Evolutionary conservation across 1,140 invertebrate species (phyloP), one percentile per base, ranked within the genome.

Genomic region (Belonocnema kinseyi): DNA sequence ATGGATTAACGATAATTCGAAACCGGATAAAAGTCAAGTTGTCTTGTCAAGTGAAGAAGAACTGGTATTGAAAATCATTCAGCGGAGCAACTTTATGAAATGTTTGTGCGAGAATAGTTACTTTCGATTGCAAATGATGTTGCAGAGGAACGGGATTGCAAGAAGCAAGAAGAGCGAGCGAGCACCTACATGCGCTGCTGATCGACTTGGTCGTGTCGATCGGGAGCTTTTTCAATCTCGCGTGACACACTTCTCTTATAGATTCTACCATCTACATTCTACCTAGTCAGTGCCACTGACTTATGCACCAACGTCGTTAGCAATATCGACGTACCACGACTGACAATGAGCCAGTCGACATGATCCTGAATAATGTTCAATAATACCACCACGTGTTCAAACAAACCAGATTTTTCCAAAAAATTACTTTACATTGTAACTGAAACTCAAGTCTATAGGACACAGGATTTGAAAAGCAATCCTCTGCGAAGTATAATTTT

Each of bases 71-170:
- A 58, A 58, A 58, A 21, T 58, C 26, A 21, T 21, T 17, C 21
- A 58, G 56, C 19, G 6, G 54, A 19, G 56, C 21, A 66, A 33
- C 26, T 66, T 1, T 7, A 33, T 66, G 14, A 66, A 66, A 33
- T 66, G 58, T 26, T 66, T 66, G 58, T 66, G 33, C 40, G 58
- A 66, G 26, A 66, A 66, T 21, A 33, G 21, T 33, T 66, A 66
- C 58, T 66, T 66, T 66, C 58, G 58, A 66, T 66, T 66, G 58
- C 58, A 66, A 66, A 66, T 66, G 58, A 66, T 66, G 40, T 46
- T 46, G 21, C 26, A 66, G 21, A 66, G 21, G 16, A 66, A 66
- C 21, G 56, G 56, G 12, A 14, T 61, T 26, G 33, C 56, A 61
- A 61, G 33, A 61, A 61, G 56, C 56, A 61, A 61, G 56, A 61